Conservation (phyloP, 2,797 vertebrate species). For the Enteromius argenteus region DNA sequence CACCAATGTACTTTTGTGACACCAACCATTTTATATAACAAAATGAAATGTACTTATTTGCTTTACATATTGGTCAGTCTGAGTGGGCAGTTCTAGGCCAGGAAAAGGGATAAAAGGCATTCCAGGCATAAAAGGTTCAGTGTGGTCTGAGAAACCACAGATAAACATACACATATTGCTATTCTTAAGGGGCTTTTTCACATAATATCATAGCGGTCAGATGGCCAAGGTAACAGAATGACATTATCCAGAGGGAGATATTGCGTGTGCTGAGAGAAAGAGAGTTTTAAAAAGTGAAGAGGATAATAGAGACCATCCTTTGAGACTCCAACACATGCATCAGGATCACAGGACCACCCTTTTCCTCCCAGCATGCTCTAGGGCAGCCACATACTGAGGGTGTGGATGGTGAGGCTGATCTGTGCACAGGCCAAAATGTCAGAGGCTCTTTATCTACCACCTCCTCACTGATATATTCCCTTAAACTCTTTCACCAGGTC, state of each 20-base stretch:
- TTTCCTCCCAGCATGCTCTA: constrained; percentile 49
- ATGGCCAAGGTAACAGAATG: constrained; percentile 26
- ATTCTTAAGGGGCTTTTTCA: constrained; percentile 16
- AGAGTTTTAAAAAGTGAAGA: constrained; percentile 14
- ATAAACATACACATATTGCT: neutral
- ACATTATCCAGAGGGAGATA: constrained; percentile 32
- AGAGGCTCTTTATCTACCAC: constrained; percentile 33
- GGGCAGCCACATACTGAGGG: constrained; percentile 17
- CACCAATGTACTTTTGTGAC: neutral
- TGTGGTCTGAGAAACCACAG: neutral
- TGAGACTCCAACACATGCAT: constrained; percentile 30
- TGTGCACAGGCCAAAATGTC: constrained; percentile 39
- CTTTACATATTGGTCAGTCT: neutral
- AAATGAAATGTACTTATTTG: neutral
- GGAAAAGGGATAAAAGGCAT: neutral
- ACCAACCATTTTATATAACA: neutral
- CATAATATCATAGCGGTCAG: constrained; percentile 2
- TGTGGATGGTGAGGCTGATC: constrained; percentile 6
- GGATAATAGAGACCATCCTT: constrained; percentile 29
- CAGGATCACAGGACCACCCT: constrained; percentile 37
- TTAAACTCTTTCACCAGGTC: constrained; percentile 35
- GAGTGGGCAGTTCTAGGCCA: neutral
- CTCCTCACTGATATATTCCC: constrained; percentile 32
- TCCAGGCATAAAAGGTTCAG: neutral
- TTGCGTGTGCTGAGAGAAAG: neutral